Evolutionary conservation across 2,113 vertebrate species (phyloP), one percentile per base, ranked within the genome.

Genomic region (Labrus mixtus): DNA sequence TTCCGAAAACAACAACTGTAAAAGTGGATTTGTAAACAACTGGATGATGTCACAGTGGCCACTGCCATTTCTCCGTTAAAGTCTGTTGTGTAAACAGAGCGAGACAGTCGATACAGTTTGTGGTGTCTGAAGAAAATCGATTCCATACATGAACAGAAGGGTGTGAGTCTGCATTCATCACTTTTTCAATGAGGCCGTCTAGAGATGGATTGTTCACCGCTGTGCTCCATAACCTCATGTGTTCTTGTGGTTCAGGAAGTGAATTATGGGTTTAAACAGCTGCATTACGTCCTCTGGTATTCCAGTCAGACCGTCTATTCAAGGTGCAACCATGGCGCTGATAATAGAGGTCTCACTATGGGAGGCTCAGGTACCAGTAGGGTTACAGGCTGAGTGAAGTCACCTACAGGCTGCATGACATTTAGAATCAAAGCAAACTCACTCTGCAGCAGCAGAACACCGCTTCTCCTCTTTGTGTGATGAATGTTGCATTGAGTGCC

Each of bases 341-440:
- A 59, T 37, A 46, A 68, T 8, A 41, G 60, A 70, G 66, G 25
- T 60, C 5, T 48, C 46, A 17, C 46, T 19, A 19, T 48, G 51
- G 73, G 70, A 73, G 57, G 63, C 53, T 64, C 46, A 15, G 66
- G 50, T 72, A 56, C 23, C 46, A 50, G 63, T 17, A 0, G 15
- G 9, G 46, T 61, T 43, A 57, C 61, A 39, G 64, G 61, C 74
- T 9, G 23, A 58, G 33, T 64, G 36, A 77, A 75, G 43, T 63
- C 76, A 64, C 72, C 78, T 39, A 41, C 75, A 60, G 64, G 10
- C 57, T 25, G 58, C 1, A 13, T 83, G 83, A 81, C 87, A 91
- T 89, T 91, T 88, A 10, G 20, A 81, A 84, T 83, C 68, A 84
- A 83, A 89, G 81, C 59, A 58, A 53, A 61, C 58, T 45, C 46